Percentiles rank a stretch among this genome's conserved stretches.
Evolutionary conservation across 2,888 invertebrate genomes (phyloP).

Genomic region (Colostygia pectinataria): DNA sequence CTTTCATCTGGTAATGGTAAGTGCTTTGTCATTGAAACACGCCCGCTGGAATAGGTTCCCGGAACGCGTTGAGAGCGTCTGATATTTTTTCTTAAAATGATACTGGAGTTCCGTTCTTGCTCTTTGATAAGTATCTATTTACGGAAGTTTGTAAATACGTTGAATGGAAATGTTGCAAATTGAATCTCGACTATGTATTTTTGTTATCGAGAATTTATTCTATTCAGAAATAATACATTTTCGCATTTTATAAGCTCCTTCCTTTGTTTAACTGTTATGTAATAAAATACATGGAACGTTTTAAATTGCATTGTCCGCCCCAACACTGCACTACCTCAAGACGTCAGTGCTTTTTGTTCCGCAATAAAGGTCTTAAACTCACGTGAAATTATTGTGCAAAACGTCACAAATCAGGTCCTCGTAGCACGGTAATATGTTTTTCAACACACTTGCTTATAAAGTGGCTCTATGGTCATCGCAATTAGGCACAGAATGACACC

Average conservation of each 20-base stretch:
- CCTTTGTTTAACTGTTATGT: background rate
- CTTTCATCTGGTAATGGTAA: conserved; percentile 51
- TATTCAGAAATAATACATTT: background rate
- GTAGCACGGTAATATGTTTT: conserved; percentile 32
- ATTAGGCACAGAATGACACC: too few species aligned
- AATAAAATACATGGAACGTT: conserved; percentile 7
- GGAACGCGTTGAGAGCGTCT: conserved; percentile 20
- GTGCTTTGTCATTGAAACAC: conserved; percentile 49
- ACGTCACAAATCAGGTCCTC: conserved; percentile 28
- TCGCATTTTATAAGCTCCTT: background rate
- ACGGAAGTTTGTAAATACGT: conserved; percentile 13
- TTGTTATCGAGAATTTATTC: background rate
- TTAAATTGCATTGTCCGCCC: conserved; percentile 17
- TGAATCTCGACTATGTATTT: conserved; percentile 13
- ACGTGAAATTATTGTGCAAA: conserved; percentile 30
- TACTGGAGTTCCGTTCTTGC: conserved; percentile 20
- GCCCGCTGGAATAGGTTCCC: conserved; percentile 21
- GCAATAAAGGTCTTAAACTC: conserved; percentile 13
- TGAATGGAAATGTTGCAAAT: conserved; percentile 7
- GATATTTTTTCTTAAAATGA: conserved; percentile 26
- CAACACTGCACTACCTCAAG: conserved; percentile 7
- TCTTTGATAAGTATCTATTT: conserved; percentile 20
- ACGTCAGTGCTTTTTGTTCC: conserved; percentile 10
- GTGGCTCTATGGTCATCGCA: too few species aligned
- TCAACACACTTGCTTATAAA: too few species aligned